Conservation (phyloP, 2,888 invertebrate species). For the Malthinus flaveolus region DNA sequence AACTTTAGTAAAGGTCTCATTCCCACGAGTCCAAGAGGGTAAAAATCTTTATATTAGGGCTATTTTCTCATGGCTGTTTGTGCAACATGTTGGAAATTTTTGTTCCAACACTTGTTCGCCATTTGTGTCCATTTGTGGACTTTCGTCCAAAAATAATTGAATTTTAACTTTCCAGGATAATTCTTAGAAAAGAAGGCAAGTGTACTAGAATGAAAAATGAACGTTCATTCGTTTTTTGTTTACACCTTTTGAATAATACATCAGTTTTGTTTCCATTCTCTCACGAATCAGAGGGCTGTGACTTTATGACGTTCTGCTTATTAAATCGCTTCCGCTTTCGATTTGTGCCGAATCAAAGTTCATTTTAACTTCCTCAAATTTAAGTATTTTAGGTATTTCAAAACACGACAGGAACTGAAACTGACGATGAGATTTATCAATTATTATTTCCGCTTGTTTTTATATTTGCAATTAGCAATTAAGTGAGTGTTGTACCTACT, state of each 20-base stretch:
- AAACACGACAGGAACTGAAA: too few species aligned
- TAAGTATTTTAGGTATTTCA: too few species aligned
- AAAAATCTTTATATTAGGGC: constrained; percentile 9
- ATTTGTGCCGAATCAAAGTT: not conserved
- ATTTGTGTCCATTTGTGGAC: not conserved
- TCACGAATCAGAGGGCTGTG: constrained; percentile 28
- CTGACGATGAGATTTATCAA: too few species aligned
- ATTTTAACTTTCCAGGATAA: not conserved
- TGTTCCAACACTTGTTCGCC: too few species aligned
- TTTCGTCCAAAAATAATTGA: too few species aligned
- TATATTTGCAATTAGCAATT: too few species aligned
- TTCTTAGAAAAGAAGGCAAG: constrained; percentile 18
- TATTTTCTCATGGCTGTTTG: constrained; percentile 9
- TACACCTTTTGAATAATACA: constrained; percentile 24
- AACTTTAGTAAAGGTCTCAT: constrained; percentile 14
- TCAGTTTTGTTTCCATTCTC: constrained; percentile 23
- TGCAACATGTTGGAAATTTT: not conserved
- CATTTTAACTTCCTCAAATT: not conserved
- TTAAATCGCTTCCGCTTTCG: constrained; percentile 24
- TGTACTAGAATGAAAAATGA: constrained; percentile 9
- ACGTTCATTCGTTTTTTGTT: not conserved
- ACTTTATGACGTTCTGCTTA: constrained; percentile 27
- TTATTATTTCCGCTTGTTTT: too few species aligned
- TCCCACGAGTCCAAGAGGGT: constrained; percentile 23
- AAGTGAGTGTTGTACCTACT: too few species aligned